Percentiles rank a stretch among this genome's conserved stretches.
Conservation (phyloP, 2,888 invertebrate genomes). For the Acanthococcus lagerstroemiae region DNA sequence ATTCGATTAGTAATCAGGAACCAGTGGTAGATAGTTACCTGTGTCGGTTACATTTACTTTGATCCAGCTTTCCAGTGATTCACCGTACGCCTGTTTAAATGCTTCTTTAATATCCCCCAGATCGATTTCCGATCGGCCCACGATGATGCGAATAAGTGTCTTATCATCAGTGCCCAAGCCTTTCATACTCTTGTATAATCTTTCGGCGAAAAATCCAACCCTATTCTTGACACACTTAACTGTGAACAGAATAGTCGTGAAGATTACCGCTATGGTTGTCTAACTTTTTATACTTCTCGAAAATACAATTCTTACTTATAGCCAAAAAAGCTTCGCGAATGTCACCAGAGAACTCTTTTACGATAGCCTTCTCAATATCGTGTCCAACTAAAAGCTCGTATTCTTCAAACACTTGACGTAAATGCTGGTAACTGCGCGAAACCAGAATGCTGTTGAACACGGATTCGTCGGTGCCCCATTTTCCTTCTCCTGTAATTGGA, state of each 20-base stretch:
- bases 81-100: conserved; percentile 70
- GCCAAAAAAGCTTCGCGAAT: conserved; percentile 77
- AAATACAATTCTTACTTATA: conserved; percentile 73
- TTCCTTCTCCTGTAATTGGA: conserved; percentile 51
- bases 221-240: conserved; percentile 83
- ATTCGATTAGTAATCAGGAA: too few relatives aligned
- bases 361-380: conserved; percentile 73
- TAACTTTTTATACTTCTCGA: too few relatives aligned
- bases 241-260: too few relatives aligned
- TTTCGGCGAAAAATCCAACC: conserved; percentile 83
- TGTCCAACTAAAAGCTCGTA: conserved; percentile 72
- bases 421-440: conserved; percentile 78
- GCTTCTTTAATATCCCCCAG: conserved; percentile 85
- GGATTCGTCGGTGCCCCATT: conserved; percentile 87
- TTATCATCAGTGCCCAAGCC: conserved; percentile 85
- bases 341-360: conserved; percentile 79
- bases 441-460: conserved; percentile 77
- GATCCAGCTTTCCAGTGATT: conserved; percentile 74
- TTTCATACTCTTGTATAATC: conserved; percentile 81
- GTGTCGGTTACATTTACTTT: conserved; percentile 57
- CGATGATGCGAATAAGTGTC: conserved; percentile 81
- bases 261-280: too few relatives aligned
- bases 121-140: conserved; percentile 84
- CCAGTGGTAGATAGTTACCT: background rate
- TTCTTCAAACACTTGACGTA: conserved; percentile 74